Evolutionary conservation across 1,140 invertebrate genomes (phyloP), one percentile per base, ranked within the genome.

Genomic region (Danaus melanippus): DNA sequence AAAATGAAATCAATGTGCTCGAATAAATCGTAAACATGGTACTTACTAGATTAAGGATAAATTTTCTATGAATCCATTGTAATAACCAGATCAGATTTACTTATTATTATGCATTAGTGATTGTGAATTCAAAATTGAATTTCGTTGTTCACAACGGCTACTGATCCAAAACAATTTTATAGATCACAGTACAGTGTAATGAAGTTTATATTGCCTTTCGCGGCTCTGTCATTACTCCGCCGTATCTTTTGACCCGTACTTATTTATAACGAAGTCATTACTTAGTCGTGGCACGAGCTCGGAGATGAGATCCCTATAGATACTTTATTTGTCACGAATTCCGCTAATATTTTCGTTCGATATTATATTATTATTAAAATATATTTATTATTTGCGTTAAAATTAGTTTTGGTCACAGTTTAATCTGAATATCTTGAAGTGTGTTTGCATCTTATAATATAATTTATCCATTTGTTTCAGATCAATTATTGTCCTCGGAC

Each of bases 161-260:
- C 64, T 50, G 72, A 68, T 56, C 56, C 59, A 57, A 62, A 68
- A 70, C 71, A 71, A 74, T 74, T 73, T 58, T 50, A 64, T 64
- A 65, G 66, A 66, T 61, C 60, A 58, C 53, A 56, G 57, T 66
- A 49, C 56, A 53, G 43, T 53, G 68, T 72, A 71, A 79, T 71
- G 69, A 58, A 61, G 50, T 32, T 50, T 56, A 71, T 72, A 72
- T 78, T 68, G 76, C 61, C 63, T 63, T 71, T 56, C 54, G 53
- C 52, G 48, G 65, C 62, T 69, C 75, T 80, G 72, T 79, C 66
- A 83, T 80, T 83, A 83, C 66, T 50, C 56, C 51, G 66, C 74
- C 76, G 73, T 77, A 69, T 82, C 74, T 74, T 74, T 74, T 82
- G 79, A 81, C 77, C 77, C 55, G 52, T 49, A 60, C 74, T 80